Base-by-base conservation (phyloP, 2,113 vertebrate species). In the Tyto alba region DNA sequence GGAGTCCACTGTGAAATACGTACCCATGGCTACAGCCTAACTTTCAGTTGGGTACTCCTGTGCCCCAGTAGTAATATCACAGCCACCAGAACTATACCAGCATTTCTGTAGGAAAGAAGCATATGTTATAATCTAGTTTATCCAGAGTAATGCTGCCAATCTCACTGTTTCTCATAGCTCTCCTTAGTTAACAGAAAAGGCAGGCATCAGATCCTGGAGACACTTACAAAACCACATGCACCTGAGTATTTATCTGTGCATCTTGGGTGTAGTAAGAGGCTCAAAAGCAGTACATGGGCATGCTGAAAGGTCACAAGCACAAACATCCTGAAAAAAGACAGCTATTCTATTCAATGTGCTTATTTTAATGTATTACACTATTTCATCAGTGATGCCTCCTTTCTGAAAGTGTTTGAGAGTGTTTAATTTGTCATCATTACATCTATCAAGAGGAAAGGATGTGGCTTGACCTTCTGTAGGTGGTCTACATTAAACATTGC, bases 381-480 rank as follows among this genome's bases (percentile, higher is more conserved):
- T 75, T 83, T 69, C 6, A 3, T 55, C 5, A 64, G 13, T 56
- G 53, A 52, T 40, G 88, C 40, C 8, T 76, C 22, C 32, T 45
- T 96, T 89, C 72, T 62, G 45, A 71, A 85, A 73, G 21, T 30
- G 32, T 30, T 60, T 59, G 36, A 11, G 66, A 48, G 38, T 32
- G 10, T 85, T 73, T 72, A 18, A 59, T 81, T 85, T 82, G 50
- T 74, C 36, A 45, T 36, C 26, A 38, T 89, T 50, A 85, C 36
- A 41, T 45, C 38, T 88, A 32, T 43, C 69, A 64, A 60, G 13
- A 71, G 38, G n/a, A 88, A 63, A 85, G 43, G 48, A 50, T 88
- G 48, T 81, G 60, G 69, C 22, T 64, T 92, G 83, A 77, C 53
- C n/a, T 92, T 69, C 41, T 50, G 60, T 59, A 81, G 43, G 69